Conservation (phyloP, 2,113 vertebrate species). For the Nibea coibor region DNA sequence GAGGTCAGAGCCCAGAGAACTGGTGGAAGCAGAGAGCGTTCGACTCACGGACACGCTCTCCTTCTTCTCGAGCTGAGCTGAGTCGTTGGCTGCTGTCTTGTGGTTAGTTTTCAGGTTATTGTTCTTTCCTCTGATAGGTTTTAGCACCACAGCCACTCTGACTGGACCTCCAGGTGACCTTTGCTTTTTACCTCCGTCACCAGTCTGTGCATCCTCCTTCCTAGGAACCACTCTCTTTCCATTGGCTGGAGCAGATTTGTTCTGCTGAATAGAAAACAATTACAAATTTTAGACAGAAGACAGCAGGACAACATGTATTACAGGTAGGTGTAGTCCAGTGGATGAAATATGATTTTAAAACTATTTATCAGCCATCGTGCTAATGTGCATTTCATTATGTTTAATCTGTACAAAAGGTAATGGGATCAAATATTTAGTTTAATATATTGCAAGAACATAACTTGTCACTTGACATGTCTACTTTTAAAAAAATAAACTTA, state of each 20-base stretch:
- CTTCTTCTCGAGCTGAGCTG: not conserved
- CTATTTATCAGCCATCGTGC: too few relatives aligned
- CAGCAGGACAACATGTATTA: not conserved
- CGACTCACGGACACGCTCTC: not conserved
- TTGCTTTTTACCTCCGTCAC: conserved; percentile 31
- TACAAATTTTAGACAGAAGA: not conserved
- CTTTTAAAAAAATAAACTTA: too few relatives aligned
- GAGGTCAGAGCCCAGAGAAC: conserved; percentile 47
- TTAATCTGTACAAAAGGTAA: too few relatives aligned
- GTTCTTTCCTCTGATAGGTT: conserved; percentile 32
- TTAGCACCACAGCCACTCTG: conserved; percentile 47
- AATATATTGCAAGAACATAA: too few relatives aligned
- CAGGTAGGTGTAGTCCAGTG: too few relatives aligned
- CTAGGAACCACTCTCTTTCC: conserved; percentile 41
- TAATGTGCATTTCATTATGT: too few relatives aligned
- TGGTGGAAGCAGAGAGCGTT: conserved; percentile 13
- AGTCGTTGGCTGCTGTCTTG: not conserved
- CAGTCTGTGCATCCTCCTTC: conserved; percentile 44
- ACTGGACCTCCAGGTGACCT: conserved; percentile 47
- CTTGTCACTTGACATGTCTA: too few relatives aligned
- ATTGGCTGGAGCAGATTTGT: conserved; percentile 25
- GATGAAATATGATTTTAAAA: too few relatives aligned
- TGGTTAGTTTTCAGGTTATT: conserved; percentile 5
- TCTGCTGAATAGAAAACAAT: conserved; percentile 31
- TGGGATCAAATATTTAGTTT: too few relatives aligned